Percentiles rank a stretch among this genome's conserved stretches.
phyloP scores from a whole-genome alignment of 2,797 vertebrate genomes.

The Danio tinwini region DNA sequence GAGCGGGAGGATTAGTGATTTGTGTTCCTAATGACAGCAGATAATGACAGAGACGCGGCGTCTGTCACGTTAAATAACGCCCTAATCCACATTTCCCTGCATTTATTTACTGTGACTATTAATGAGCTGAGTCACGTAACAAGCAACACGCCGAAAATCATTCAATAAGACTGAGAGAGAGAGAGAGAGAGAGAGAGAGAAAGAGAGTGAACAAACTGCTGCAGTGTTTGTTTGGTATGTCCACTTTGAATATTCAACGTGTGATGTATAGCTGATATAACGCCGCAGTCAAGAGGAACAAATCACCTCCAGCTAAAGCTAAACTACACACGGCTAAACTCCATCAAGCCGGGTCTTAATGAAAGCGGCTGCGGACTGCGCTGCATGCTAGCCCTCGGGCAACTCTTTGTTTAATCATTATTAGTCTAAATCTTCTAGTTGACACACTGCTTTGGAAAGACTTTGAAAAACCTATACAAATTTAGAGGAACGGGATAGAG shows the following conservation, averaged over 20 bases:
- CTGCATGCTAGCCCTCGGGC: conserved; percentile 22
- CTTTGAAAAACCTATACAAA: conserved; percentile 44
- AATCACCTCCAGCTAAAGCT: conserved; percentile 29
- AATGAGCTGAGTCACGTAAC: conserved; percentile 52
- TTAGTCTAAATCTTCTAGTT: conserved; percentile 40
- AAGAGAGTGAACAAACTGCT: conserved; percentile 15
- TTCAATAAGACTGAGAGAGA: conserved; percentile 35
- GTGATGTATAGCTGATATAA: conserved; percentile 35
- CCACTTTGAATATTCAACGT: conserved; percentile 27
- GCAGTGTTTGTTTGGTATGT: conserved; percentile 20
- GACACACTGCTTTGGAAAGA: conserved; percentile 47
- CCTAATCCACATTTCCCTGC: conserved; percentile 65
- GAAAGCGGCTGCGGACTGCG: conserved; percentile 6
- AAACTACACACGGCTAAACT: conserved; percentile 22
- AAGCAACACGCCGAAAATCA: conserved; percentile 40
- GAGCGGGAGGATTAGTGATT: conserved; percentile 67
- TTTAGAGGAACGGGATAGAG: conserved; percentile 8
- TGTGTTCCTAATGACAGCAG: conserved; percentile 69
- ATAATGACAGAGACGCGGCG: conserved; percentile 67
- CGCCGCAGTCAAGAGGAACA: background rate
- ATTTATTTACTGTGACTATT: conserved; percentile 61
- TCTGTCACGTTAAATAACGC: conserved; percentile 70
- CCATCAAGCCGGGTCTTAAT: conserved; percentile 6
- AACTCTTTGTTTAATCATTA: conserved; percentile 50
- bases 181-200: conserved; percentile 19